Conservation (phyloP, 1,140 invertebrate species). For the Globodera ellingtonae region DNA sequence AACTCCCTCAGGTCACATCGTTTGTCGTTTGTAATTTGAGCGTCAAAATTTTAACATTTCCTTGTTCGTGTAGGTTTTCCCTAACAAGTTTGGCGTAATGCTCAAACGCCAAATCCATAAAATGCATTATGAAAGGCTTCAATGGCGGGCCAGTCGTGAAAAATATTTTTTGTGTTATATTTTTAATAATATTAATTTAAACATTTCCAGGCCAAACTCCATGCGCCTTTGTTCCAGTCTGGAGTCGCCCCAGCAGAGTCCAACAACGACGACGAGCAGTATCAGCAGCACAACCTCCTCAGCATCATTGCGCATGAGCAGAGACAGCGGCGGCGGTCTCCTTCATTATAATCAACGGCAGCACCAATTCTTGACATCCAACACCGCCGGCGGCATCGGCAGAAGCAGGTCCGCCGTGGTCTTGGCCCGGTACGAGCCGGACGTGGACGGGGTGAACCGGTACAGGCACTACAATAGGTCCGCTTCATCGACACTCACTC, state of each 20-base stretch:
- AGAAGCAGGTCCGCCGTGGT: constrained; percentile 40
- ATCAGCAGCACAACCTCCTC: neutral
- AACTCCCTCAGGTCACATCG: too few species aligned
- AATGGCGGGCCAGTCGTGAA: neutral
- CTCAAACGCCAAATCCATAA: neutral
- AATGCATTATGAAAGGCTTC: neutral
- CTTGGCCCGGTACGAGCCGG: constrained; percentile 35
- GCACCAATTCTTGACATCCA: neutral
- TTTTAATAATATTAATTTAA: too few species aligned
- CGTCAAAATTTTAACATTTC: neutral
- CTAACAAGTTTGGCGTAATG: neutral
- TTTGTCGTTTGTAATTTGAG: neutral
- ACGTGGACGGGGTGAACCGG: constrained; percentile 39
- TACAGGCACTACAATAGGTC: constrained; percentile 48
- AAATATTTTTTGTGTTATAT: too few species aligned
- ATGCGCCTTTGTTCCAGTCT: neutral
- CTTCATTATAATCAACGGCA: neutral
- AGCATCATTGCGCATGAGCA: neutral
- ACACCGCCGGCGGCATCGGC: neutral
- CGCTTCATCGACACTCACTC: neutral
- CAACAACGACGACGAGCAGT: neutral
- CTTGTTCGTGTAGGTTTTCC: neutral
- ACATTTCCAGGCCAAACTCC: neutral
- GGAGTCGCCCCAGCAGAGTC: neutral
- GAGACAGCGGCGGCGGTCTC: neutral